Percentiles rank a stretch among this genome's conserved stretches.
Conservation (phyloP, 2,888 invertebrate genomes). For the Nebria brevicollis region DNA sequence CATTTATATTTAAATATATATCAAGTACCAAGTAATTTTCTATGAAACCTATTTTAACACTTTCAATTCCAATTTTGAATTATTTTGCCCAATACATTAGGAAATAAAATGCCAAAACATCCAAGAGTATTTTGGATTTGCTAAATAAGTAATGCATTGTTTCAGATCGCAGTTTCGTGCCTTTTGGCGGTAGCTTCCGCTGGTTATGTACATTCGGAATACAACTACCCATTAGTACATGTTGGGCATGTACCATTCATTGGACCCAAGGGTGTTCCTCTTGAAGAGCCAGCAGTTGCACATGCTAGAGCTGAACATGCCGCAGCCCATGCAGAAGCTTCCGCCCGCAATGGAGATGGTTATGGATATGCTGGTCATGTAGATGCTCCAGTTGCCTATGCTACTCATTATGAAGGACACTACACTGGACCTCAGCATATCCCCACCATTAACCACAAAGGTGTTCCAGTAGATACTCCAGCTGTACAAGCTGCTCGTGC, state of each 20-base stretch:
- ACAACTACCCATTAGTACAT: slow-evolving; percentile 65
- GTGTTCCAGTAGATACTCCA: slow-evolving; percentile 64
- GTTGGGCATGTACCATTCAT: slow-evolving; percentile 57
- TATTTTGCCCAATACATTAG: no score
- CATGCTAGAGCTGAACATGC: slow-evolving; percentile 54
- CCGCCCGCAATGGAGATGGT: slow-evolving; percentile 60
- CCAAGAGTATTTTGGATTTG: no score
- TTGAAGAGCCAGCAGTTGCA: slow-evolving; percentile 63
- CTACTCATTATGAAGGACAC: slow-evolving; percentile 49
- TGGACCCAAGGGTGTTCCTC: slow-evolving; percentile 66
- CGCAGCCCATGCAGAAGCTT: slow-evolving; percentile 63
- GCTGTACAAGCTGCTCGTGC: slow-evolving; percentile 66
- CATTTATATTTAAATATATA: not conserved
- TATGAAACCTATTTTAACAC: not conserved
- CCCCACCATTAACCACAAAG: slow-evolving; percentile 49
- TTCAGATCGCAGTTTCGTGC: slow-evolving; percentile 60
- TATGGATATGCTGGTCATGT: slow-evolving; percentile 28
- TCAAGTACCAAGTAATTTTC: not conserved
- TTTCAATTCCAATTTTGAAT: no score
- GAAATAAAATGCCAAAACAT: no score
- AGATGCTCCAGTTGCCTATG: slow-evolving; percentile 53
- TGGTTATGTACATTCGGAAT: slow-evolving; percentile 57
- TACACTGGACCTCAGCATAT: slow-evolving; percentile 51
- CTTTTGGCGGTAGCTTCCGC: slow-evolving; percentile 66
- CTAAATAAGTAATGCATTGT: not conserved